phyloP scores from a whole-genome alignment of 2,113 vertebrate genomes.

The Urocynchramus pylzowi region DNA sequence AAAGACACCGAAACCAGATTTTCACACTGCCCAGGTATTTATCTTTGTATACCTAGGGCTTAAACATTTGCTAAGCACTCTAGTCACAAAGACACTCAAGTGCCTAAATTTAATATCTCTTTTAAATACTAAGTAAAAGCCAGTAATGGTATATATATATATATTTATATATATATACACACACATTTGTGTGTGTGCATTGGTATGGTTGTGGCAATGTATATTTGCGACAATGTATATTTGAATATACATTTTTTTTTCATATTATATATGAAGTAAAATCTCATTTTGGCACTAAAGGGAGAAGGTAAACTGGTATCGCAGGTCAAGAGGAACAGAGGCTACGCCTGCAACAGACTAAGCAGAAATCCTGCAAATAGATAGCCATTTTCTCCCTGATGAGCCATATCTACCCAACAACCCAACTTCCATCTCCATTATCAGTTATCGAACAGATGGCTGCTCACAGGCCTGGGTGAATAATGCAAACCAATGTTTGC shows the following conservation, averaged over 20 bases:
- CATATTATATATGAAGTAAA: not conserved
- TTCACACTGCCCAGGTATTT: not conserved
- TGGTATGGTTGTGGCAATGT: not conserved
- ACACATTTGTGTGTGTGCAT: not conserved
- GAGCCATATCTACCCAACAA: conserved; percentile 56
- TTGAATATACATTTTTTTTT: not conserved
- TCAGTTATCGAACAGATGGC: conserved; percentile 67
- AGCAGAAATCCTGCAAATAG: conserved; percentile 33
- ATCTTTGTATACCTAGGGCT: not conserved
- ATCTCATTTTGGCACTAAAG: not conserved
- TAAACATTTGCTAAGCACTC: not conserved
- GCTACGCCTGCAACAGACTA: not conserved
- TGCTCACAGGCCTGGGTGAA: conserved; percentile 46
- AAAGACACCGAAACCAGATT: not conserved
- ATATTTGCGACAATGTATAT: too few species aligned
- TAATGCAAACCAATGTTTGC: conserved; percentile 57
- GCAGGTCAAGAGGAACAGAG: not conserved
- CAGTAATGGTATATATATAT: not conserved
- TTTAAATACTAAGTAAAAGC: not conserved
- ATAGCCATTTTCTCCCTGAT: conserved; percentile 46
- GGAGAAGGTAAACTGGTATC: not conserved
- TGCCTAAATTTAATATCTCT: not conserved
- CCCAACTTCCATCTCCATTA: conserved; percentile 59
- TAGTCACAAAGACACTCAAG: not conserved
- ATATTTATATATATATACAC: too few species aligned